Evolutionary conservation across 2,113 vertebrate species (phyloP), one percentile per base, ranked within the genome.

Genomic region (Triplophysa dalaica): DNA sequence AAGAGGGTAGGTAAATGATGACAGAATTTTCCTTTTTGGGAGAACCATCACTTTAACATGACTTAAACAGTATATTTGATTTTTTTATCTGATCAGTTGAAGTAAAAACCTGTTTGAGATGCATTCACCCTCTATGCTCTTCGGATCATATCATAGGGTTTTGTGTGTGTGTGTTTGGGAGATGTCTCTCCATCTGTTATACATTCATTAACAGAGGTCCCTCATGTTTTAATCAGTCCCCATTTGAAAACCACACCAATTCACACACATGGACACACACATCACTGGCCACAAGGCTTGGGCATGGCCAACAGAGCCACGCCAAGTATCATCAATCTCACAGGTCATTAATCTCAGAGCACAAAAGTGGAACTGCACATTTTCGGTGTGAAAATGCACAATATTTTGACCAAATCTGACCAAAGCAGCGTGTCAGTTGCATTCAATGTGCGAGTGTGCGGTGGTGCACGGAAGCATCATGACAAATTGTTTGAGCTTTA

Each of bases 121-220:
- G 33, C 63, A 75, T 45, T 54, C 12, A 21, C 56, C 56, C 33
- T 61, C 38, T 74, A 41, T 61, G 70, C 70, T 45, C 4, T 3
- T 24, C 21, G 63, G 73, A 75, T 50, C 22, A 21, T 64, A 54
- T 21, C 45, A 14, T 43, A 22, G 12, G 1, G n/a, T 58, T 26
- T 38, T 4, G 56, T 68, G 54, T 75, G 62, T 60, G 41, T 41
- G 19, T 26, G 58, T 45, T 26, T n/a, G 24, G 87, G 87, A 88
- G 84, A 88, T 83, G 76, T 78, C 86, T 88, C 82, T 91, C 89
- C 91, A 91, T 93, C 92, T 92, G 89, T 89, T 89, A 90, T 81
- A 38, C 14, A 78, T 85, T 89, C 89, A 91, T 90, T 92, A 91
- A 83, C 83, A 68, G 76, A 88, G 82, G 87, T 87, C 85, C 87